A percentile compares a stretch with the other conserved stretches of the same genome.
Conservation (phyloP, 2,888 invertebrate genomes). For the Strigamia crassipes region DNA sequence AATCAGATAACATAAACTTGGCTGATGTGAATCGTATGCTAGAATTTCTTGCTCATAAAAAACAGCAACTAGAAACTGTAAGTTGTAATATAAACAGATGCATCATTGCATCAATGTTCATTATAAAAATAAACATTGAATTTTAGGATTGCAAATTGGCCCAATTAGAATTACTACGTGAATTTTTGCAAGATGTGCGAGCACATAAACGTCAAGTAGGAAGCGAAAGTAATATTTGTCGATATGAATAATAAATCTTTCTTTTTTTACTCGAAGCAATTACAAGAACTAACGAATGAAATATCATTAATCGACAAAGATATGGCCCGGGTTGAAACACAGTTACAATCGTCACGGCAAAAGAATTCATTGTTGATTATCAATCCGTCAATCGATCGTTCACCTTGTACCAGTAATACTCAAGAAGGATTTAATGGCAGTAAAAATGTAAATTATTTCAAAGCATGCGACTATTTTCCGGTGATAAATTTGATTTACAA, state of each 20-base stretch:
- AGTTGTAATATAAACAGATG: slow-evolving; percentile 51
- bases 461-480: neutral
- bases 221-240: neutral
- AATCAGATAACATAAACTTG: slow-evolving; percentile 65
- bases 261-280: slow-evolving; percentile 53
- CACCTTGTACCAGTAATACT: slow-evolving; percentile 39
- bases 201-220: slow-evolving; percentile 70
- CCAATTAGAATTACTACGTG: slow-evolving; percentile 79
- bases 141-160: slow-evolving; percentile 66
- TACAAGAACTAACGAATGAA: slow-evolving; percentile 57
- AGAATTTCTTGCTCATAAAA: slow-evolving; percentile 76
- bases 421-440: slow-evolving; percentile 59
- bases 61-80: slow-evolving; percentile 79
- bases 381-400: neutral
- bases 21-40: slow-evolving; percentile 82
- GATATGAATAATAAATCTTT: neutral
- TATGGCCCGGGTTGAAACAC: slow-evolving; percentile 56
- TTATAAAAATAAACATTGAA: neutral
- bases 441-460: slow-evolving; percentile 55
- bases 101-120: neutral
- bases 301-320: slow-evolving; percentile 58
- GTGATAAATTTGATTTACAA: neutral
- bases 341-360: slow-evolving; percentile 45
- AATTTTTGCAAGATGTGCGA: slow-evolving; percentile 78
- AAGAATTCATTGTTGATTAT: slow-evolving; percentile 17